phyloP scores from a whole-genome alignment of 2,888 invertebrate species.

The Drosophila eohydei region DNA sequence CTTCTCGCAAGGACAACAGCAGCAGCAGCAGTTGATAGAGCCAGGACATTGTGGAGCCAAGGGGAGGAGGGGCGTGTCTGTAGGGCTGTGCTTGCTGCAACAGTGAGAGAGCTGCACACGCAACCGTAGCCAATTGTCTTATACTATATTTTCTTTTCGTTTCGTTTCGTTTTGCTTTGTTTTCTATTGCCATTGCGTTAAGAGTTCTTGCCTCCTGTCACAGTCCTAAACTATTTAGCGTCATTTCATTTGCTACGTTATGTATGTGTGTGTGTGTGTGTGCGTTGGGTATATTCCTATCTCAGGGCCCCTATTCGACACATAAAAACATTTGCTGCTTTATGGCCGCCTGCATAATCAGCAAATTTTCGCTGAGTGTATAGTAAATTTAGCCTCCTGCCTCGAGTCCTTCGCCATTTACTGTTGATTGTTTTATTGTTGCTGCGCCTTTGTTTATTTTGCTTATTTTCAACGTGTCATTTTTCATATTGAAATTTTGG shows the following conservation, averaged over 20 bases:
- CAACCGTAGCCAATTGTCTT: conserved; percentile 55
- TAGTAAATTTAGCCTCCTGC: conserved; percentile 44
- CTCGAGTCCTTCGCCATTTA: conserved; percentile 17
- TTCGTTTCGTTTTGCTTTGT: conserved; percentile 10
- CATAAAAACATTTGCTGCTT: conserved; percentile 71
- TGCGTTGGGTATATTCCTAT: conserved; percentile 12
- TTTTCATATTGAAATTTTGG: background rate
- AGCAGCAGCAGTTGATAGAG: conserved; percentile 8
- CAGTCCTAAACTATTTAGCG: conserved; percentile 74
- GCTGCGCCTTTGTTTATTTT: background rate
- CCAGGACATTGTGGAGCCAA: background rate
- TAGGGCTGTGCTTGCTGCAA: conserved; percentile 27
- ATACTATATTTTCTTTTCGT: conserved; percentile 34
- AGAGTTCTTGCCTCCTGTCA: conserved; percentile 26
- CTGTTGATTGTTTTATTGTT: conserved; percentile 47
- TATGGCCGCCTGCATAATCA: conserved; percentile 75
- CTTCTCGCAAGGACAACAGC: conserved; percentile 63
- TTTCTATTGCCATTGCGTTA: conserved; percentile 48
- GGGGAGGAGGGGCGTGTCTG: background rate
- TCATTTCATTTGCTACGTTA: conserved; percentile 61
- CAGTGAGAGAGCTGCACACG: conserved; percentile 45
- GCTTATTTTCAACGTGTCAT: background rate
- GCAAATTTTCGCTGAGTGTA: conserved; percentile 68
- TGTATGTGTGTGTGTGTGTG: conserved; percentile 18
- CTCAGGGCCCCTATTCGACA: conserved; percentile 39